Conservation (phyloP, 2,888 invertebrate genomes). For the Xylota segnis region DNA sequence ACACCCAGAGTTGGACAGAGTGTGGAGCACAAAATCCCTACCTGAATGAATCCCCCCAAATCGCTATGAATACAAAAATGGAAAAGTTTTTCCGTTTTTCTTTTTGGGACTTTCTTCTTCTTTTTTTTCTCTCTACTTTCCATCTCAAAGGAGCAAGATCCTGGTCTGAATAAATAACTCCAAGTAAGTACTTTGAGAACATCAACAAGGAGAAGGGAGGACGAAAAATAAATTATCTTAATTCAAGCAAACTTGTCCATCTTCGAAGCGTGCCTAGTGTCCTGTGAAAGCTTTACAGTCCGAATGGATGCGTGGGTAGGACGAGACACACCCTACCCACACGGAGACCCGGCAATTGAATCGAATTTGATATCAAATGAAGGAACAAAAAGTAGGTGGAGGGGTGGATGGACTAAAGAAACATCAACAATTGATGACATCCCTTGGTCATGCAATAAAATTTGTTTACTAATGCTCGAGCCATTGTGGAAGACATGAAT, state of each 20-base stretch:
- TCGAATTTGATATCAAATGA: slow-evolving; percentile 1
- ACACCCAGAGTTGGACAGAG: not conserved
- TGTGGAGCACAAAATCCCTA: not conserved
- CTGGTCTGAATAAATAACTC: slow-evolving; percentile 28
- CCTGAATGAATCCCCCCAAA: slow-evolving; percentile 15
- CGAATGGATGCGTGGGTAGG: not conserved
- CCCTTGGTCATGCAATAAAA: not conserved
- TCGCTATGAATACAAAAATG: slow-evolving; percentile 11
- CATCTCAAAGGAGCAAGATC: not conserved
- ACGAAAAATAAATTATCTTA: slow-evolving; percentile 19
- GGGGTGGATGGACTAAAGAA: not conserved
- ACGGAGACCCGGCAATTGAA: not conserved
- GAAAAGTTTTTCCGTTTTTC: not conserved
- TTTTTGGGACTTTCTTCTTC: not conserved
- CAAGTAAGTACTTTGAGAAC: slow-evolving; percentile 39
- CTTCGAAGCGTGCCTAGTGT: not conserved
- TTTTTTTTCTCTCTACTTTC: not conserved
- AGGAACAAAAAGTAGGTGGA: not conserved
- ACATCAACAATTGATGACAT: slow-evolving; percentile 3
- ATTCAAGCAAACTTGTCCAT: slow-evolving; percentile 29
- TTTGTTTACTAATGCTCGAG: not conserved
- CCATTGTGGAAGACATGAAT: not conserved
- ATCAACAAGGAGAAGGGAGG: slow-evolving; percentile 18
- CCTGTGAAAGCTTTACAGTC: not conserved
- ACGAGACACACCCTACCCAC: not conserved